Percentiles rank a stretch among this genome's conserved stretches.
Evolutionary conservation across 2,888 invertebrate species (phyloP).

Genomic region (Dermolepida albohirtum): DNA sequence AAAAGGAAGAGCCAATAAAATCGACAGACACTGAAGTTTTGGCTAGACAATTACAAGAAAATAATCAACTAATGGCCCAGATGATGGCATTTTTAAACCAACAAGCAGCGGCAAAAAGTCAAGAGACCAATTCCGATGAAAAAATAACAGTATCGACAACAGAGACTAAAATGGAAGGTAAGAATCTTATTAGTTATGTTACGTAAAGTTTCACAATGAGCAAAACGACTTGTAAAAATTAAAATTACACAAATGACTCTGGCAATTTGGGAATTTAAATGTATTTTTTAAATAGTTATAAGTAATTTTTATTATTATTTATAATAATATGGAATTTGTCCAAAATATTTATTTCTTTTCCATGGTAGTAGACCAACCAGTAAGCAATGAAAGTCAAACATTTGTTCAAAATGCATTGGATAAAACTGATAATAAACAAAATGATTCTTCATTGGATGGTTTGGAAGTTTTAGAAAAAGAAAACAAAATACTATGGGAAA

Average conservation of each 20-base stretch:
- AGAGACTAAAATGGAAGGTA: constrained; percentile 14
- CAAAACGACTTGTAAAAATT: too few relatives aligned
- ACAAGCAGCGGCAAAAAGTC: background rate
- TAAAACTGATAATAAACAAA: background rate
- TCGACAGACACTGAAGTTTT: background rate
- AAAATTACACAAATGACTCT: too few relatives aligned
- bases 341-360: too few relatives aligned
- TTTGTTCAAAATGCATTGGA: too few relatives aligned
- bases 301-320: too few relatives aligned
- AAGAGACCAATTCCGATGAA: too few relatives aligned
- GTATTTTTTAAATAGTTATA: too few relatives aligned
- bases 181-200: background rate
- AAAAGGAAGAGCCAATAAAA: background rate
- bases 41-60: constrained; percentile 2
- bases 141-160: background rate
- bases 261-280: too few relatives aligned
- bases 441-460: background rate
- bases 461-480: background rate
- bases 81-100: background rate
- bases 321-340: too few relatives aligned
- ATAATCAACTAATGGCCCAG: background rate
- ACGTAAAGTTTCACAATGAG: too few relatives aligned
- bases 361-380: too few relatives aligned
- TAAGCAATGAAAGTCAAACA: too few relatives aligned
- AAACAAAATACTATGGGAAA: constrained; percentile 4